These are phyloP conservation scores for Meriones unguiculatus DNA, from an alignment of 2,113 vertebrate species.

Conservation along the genomic window DNA sequence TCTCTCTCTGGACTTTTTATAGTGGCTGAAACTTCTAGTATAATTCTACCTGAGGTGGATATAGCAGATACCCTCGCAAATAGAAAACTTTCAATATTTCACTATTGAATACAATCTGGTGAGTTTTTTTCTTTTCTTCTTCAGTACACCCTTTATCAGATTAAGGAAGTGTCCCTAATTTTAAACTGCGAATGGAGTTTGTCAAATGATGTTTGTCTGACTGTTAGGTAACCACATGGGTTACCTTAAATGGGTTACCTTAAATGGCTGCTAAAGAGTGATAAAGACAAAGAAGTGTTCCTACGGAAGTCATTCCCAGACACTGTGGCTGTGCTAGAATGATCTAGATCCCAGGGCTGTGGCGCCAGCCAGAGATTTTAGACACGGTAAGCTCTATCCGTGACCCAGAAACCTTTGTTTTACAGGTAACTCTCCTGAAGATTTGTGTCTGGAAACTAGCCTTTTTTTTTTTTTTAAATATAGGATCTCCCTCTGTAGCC, in stretches of 20 bases:
- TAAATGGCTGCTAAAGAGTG: background rate
- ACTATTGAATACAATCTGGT: background rate
- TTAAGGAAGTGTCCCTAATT: background rate
- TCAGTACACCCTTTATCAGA: background rate
- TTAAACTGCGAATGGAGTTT: background rate
- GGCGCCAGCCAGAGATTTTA: background rate
- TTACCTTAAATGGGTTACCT: too few relatives aligned
- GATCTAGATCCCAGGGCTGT: background rate
- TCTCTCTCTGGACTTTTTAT: background rate
- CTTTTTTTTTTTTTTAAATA: background rate
- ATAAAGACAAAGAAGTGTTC: background rate
- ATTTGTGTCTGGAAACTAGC: background rate
- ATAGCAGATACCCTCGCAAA: background rate
- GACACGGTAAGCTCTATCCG: background rate
- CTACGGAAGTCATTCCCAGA: background rate
- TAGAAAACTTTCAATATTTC: conserved; percentile 2
- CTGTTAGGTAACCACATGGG: background rate
- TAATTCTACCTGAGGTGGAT: background rate
- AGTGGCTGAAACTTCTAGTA: background rate
- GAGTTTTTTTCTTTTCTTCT: background rate
- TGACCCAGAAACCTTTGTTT: conserved; percentile 23
- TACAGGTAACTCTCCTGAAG: background rate
- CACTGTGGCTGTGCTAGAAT: background rate
- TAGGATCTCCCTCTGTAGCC: background rate
- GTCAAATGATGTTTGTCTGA: background rate